Base-by-base conservation (phyloP, 2,888 invertebrate species). In the Nephrotoma guestfalica region DNA sequence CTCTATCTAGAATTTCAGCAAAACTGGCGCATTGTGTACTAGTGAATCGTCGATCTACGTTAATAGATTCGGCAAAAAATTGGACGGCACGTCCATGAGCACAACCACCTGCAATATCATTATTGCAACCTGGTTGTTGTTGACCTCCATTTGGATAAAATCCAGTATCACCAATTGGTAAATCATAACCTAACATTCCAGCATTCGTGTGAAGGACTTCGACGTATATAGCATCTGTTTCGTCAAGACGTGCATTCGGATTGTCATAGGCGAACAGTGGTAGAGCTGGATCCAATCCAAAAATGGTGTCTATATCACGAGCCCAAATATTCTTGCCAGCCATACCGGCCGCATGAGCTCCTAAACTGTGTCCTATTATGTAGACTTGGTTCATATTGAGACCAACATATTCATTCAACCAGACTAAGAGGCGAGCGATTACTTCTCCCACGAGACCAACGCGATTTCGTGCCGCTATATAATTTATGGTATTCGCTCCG, bases 321-420 rank as follows among this genome's bases (percentile, higher is more conserved):
- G 91, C 89, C 87, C 90, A 92, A 0, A 92, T 92, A 88, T 92
- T 92, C 87, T 93, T 94, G 0, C 93, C 94, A 57, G 94, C 92
- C 87, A 92, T 92, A 2, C 94, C 93, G 84, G 92, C 92, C 7
- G 93, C 93, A 89, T 93, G 93, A 6, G 93, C 93, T 3, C 94
- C 94, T 87, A 94, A 90, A 88, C 94, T 94, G 88, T 94, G 93
- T 0, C 93, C 94, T 42, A 93, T 93, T 0, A 91, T 47, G 92
- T 92, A 90, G 90, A 94, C 88, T 90, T 90, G 9, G 90, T 93
- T 13, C 92, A 92, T 71, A 90, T 90, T 45, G 91, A 92, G 9
- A 91, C 92, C 71, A 18, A 7, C 18, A 11, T 11, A 7, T 2
- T 11, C 18, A 6, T 41, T 15, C 85, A 85, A 4, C 41, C 41